Percentiles rank a stretch among this genome's conserved stretches.
phyloP scores from a whole-genome alignment of 2,797 vertebrate species.

The Gallinago stenura region DNA sequence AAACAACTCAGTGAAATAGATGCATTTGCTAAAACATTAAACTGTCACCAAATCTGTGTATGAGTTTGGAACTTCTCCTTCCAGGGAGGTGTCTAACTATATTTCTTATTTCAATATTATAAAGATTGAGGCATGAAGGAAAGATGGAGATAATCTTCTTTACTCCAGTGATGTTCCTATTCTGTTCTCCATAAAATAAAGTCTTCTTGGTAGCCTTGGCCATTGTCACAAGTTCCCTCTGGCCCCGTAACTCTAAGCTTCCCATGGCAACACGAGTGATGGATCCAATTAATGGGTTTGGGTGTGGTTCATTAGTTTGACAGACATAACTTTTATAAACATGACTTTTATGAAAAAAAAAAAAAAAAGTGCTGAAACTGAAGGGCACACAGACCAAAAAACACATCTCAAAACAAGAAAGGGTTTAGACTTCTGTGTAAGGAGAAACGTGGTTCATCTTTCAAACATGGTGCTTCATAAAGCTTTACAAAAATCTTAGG shows the following conservation, averaged over 20 bases:
- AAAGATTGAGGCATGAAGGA: not conserved
- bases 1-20: not conserved
- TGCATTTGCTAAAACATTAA: not conserved
- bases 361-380: not conserved
- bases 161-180: not conserved
- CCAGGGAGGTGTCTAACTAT: not conserved
- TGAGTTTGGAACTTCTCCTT: not conserved
- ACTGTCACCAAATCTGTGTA: not conserved
- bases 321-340: not conserved
- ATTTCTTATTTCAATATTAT: not conserved
- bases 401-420: not conserved
- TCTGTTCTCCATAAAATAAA: not conserved
- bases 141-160: not conserved
- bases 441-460: not conserved
- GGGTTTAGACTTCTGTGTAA: fast-evolving
- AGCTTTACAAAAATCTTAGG: not conserved
- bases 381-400: not conserved
- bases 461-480: not conserved
- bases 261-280: not conserved
- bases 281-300: not conserved
- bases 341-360: not conserved
- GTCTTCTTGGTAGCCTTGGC: not conserved
- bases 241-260: not conserved
- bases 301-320: not conserved
- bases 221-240: fast-evolving